Evolutionary conservation across 2,113 vertebrate genomes (phyloP).

Genomic region (Gnathonemus longibarbis): DNA sequence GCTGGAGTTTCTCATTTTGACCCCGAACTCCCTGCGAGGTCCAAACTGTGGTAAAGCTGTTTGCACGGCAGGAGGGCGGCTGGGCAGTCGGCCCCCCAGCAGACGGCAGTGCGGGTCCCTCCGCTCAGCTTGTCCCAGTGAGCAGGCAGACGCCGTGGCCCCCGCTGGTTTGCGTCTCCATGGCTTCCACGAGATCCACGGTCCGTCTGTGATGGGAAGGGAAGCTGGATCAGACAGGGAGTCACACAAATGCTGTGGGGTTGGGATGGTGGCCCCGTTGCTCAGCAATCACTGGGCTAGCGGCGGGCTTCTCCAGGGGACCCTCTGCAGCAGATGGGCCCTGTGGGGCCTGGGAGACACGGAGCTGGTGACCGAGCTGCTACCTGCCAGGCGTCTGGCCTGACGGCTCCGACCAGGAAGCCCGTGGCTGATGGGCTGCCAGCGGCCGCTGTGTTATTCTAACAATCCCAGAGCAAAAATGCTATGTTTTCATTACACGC

Average conservation of each 20-base stretch:
- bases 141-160: not conserved
- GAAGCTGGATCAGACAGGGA: not conserved
- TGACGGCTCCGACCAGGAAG: not conserved
- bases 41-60: not conserved
- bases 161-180: constrained; percentile 26
- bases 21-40: constrained; percentile 3
- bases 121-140: not conserved
- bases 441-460: constrained; percentile 33
- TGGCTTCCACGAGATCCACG: constrained; percentile 11
- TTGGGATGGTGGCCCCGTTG: not conserved
- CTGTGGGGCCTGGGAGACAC: not conserved
- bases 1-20: constrained; percentile 46
- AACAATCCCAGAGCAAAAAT: constrained; percentile 30
- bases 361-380: not conserved
- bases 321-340: not conserved
- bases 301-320: too few relatives aligned
- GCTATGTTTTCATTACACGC: constrained; percentile 51
- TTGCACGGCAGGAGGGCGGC: not conserved
- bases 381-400: constrained; percentile 19
- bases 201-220: not conserved
- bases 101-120: not conserved
- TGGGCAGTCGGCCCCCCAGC: not conserved
- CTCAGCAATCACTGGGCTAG: not conserved
- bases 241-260: not conserved
- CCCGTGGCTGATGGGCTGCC: constrained; percentile 32